phyloP scores from a whole-genome alignment of 2,888 invertebrate genomes.

The Papilio gigon region DNA sequence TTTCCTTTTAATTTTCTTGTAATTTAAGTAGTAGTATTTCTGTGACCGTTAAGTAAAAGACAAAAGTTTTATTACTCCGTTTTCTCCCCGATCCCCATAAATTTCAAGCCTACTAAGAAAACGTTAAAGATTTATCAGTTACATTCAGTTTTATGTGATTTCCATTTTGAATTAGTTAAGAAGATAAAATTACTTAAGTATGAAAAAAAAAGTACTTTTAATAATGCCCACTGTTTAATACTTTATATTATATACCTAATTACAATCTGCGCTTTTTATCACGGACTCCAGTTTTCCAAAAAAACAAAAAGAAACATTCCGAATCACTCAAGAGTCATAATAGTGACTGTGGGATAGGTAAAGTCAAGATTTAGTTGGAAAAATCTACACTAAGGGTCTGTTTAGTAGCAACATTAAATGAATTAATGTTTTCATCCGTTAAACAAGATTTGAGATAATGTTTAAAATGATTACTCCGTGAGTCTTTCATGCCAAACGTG shows the following conservation, averaged over 20 bases:
- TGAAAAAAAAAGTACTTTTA: no score
- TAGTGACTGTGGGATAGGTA: neutral
- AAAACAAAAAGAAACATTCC: neutral
- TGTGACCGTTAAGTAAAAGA: slow-evolving; percentile 4
- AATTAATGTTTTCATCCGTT: neutral
- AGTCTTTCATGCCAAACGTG: slow-evolving; percentile 19
- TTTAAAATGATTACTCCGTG: slow-evolving; percentile 8
- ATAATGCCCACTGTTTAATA: neutral
- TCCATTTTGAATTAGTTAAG: slow-evolving; percentile 5
- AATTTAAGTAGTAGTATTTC: slow-evolving; percentile 10
- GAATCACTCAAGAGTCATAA: no score
- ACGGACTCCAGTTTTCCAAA: neutral
- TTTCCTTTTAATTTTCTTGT: neutral
- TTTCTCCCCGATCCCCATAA: slow-evolving; percentile 11
- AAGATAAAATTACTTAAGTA: no score
- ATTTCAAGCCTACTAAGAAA: slow-evolving; percentile 21
- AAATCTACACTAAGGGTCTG: neutral
- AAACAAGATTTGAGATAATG: slow-evolving; percentile 7
- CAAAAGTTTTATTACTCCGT: slow-evolving; percentile 16
- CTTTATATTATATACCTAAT: neutral
- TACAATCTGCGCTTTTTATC: neutral
- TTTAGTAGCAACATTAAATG: neutral
- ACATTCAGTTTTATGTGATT: slow-evolving; percentile 19
- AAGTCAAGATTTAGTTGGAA: neutral
- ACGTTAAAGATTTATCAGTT: slow-evolving; percentile 19